Evolutionary conservation across 1,140 invertebrate species (phyloP).

Genomic region (Propsilocerus akamusi): DNA sequence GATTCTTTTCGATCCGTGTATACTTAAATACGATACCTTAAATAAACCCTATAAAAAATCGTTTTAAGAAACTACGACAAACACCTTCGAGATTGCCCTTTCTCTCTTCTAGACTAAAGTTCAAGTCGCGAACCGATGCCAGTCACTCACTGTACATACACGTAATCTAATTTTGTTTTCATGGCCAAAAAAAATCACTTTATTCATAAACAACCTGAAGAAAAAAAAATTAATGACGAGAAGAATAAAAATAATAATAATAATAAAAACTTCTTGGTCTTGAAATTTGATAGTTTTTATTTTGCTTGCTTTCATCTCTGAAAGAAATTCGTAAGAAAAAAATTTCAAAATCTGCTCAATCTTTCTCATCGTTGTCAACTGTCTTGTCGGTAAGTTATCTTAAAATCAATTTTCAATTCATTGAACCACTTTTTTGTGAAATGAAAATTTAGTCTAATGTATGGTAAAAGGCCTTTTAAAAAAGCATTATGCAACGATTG

Average conservation of each 20-base stretch:
- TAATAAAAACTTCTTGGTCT: background rate
- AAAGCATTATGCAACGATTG: slow-evolving; percentile 2
- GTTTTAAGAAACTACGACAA: no score
- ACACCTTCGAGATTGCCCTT: background rate
- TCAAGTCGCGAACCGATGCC: background rate
- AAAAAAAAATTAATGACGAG: background rate
- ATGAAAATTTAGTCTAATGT: background rate
- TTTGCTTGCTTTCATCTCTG: background rate
- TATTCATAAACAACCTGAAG: background rate
- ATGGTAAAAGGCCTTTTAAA: background rate
- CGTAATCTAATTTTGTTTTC: background rate
- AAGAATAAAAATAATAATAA: background rate
- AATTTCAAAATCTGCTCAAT: background rate
- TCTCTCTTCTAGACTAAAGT: background rate
- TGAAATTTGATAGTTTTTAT: background rate
- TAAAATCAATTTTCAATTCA: slow-evolving; percentile 3
- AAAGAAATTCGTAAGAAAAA: background rate
- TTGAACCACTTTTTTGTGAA: background rate
- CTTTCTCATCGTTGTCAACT: background rate
- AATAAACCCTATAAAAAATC: no score
- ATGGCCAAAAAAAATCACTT: no score
- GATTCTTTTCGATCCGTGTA: background rate
- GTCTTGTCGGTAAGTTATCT: background rate
- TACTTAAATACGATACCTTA: no score
- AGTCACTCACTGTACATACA: background rate